These are phyloP conservation scores for Arrhopalites spinosus DNA, from an alignment of 2,888 invertebrate genomes.

Conservation along the genomic window DNA sequence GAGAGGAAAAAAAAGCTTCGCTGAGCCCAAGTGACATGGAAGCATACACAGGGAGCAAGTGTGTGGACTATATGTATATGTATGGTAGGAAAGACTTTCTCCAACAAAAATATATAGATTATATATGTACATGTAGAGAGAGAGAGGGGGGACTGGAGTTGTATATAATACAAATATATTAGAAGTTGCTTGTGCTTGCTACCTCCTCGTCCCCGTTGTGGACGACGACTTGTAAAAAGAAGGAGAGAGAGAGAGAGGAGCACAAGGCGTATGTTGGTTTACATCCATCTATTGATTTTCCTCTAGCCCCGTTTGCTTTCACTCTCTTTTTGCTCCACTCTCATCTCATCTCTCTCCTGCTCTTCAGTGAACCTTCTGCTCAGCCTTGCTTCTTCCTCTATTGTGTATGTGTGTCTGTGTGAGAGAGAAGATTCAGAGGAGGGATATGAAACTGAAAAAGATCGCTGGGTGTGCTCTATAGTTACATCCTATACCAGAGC, in stretches of 20 bases:
- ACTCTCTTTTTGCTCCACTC: constrained; percentile 18
- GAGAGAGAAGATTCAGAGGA: constrained; percentile 3
- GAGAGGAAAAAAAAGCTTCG: background rate
- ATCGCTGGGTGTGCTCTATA: background rate
- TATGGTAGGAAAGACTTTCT: too few species aligned
- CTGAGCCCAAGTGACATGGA: background rate
- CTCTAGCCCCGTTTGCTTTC: constrained; percentile 34
- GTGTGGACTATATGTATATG: background rate
- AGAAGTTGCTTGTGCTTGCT: too few species aligned
- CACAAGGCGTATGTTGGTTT: constrained; percentile 34
- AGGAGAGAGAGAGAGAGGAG: constrained; percentile 6
- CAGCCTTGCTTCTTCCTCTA: background rate
- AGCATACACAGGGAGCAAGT: background rate
- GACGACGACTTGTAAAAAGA: background rate
- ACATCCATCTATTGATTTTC: constrained; percentile 42
- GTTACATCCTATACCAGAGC: background rate
- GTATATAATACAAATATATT: too few species aligned
- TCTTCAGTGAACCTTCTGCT: constrained; percentile 26
- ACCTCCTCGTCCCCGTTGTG: background rate
- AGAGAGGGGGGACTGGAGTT: too few species aligned
- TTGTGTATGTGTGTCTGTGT: background rate
- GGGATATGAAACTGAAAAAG: constrained; percentile 27
- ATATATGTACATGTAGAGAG: too few species aligned
- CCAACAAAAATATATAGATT: background rate
- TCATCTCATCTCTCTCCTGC: background rate